These are phyloP conservation scores for Leucoraja erinaceus DNA, from an alignment of 2,113 vertebrate genomes.

Conservation along the genomic window DNA sequence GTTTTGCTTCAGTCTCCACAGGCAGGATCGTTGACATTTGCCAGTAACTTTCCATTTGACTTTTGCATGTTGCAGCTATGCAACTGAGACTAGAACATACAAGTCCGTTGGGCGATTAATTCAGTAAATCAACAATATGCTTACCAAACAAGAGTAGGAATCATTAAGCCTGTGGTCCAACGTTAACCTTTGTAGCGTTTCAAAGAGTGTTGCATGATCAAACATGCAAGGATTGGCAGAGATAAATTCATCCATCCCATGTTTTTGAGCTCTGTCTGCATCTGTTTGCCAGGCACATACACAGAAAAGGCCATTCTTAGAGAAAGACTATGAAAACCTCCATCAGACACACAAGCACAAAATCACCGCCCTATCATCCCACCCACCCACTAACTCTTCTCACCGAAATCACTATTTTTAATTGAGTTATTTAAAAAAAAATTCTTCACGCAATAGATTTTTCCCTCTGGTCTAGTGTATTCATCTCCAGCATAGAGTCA, in stretches of 20 bases:
- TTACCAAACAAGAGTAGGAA: constrained; percentile 98
- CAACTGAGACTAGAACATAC: neutral
- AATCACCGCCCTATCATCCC: neutral
- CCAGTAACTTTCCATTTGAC: too few species aligned
- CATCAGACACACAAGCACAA: neutral
- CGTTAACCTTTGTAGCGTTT: constrained; percentile 93
- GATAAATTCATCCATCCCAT: constrained; percentile 99
- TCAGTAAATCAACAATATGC: constrained; percentile 50
- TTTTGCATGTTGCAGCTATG: neutral
- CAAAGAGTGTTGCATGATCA: constrained; percentile 93
- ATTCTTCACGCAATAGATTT: neutral
- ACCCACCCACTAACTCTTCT: neutral
- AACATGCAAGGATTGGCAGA: constrained; percentile 98
- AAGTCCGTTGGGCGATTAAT: neutral
- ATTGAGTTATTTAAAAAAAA: neutral
- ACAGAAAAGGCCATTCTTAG: constrained; percentile 78
- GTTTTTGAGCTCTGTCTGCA: constrained; percentile 98
- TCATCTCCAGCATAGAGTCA: neutral
- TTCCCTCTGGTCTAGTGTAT: neutral
- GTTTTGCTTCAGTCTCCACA: too few species aligned
- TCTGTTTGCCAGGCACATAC: constrained; percentile 92
- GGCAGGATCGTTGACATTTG: neutral
- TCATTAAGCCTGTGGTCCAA: constrained; percentile 98
- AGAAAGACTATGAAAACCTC: constrained; percentile 56
- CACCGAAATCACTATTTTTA: neutral